Base-by-base conservation (phyloP, 2,888 invertebrate species). In the Coenonympha arcania region DNA sequence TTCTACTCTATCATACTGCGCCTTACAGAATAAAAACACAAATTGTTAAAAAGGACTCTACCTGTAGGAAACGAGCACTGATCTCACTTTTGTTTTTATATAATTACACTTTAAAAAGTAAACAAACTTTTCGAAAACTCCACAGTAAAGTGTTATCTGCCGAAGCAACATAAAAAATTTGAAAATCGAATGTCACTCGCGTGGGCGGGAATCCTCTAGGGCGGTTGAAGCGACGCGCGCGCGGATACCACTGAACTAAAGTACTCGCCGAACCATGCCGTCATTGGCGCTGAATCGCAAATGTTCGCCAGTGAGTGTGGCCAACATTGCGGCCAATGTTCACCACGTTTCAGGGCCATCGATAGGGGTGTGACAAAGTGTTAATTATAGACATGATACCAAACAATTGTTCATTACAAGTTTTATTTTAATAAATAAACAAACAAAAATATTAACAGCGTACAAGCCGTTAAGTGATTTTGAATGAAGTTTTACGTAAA, bases 161-260 rank as follows among this genome's bases (percentile, higher is more conserved):
- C 39, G 24, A 4, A 24, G 11, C 15, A 15, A 4, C 2, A n/a
- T 24, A 6, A n/a, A 36, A 36, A 20, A 39, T 62, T 51, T 57
- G 62, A 68, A 65, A 65, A 70, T 70, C 55, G 66, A 65, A 67
- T 76, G 75, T 74, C 76, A 79, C 75, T 73, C 73, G 74, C 77
- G 76, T 67, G 62, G 73, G 76, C 74, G 75, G 76, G 68, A 73
- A 73, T 8, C 68, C 59, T 65, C 33, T 45, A 55, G 58, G 66
- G 73, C 76, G 72, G 73, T 71, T 67, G 68, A 59, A 60, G 70
- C 73, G 70, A 69, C 81, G 79, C 76, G 73, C 71, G 73, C 82
- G 80, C 79, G 64, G 61, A 66, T 76, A 65, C 69, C 69, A 73
- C 73, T 78, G 73, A 72, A 69, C 39, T 39, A 24, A 39, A 39